Evolutionary conservation across 2,888 invertebrate species (phyloP).

Genomic region (Endotricha flammealis): DNA sequence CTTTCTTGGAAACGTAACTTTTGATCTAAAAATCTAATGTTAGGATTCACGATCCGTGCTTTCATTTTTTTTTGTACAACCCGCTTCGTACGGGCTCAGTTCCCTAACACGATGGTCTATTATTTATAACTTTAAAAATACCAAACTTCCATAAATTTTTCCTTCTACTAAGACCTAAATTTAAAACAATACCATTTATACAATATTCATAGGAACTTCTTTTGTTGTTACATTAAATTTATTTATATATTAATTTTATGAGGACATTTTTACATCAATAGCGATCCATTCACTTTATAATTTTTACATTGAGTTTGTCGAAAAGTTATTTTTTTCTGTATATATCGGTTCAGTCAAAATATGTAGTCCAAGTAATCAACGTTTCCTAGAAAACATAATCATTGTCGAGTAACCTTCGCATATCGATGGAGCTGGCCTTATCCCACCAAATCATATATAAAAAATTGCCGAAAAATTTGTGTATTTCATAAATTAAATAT

Average conservation of each 20-base stretch:
- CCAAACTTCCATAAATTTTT: constrained; percentile 76
- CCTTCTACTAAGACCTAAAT: constrained; percentile 77
- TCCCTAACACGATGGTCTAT: constrained; percentile 63
- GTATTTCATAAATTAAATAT: constrained; percentile 53
- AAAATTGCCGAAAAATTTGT: constrained; percentile 66
- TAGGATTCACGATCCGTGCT: constrained; percentile 77
- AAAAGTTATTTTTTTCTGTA: constrained; percentile 38
- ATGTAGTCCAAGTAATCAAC: constrained; percentile 51
- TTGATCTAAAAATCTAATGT: constrained; percentile 71
- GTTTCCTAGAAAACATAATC: constrained; percentile 71
- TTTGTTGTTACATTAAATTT: constrained; percentile 77
- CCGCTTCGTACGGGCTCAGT: constrained; percentile 47
- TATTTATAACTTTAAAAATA: constrained; percentile 75
- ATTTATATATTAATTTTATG: constrained; percentile 76
- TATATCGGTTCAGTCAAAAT: constrained; percentile 41
- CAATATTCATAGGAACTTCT: constrained; percentile 78
- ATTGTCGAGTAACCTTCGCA: constrained; percentile 58
- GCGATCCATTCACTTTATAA: constrained; percentile 71
- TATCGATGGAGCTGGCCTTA: constrained; percentile 53
- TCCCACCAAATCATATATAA: constrained; percentile 53
- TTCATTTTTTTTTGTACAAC: constrained; percentile 64
- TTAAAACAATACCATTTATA: constrained; percentile 77
- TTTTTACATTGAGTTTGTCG: constrained; percentile 48
- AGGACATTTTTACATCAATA: constrained; percentile 77
- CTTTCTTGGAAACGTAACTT: constrained; percentile 76